These are phyloP conservation scores for Nycticebus coucang DNA, from an alignment of 2,113 vertebrate genomes.

Conservation along the genomic window DNA sequence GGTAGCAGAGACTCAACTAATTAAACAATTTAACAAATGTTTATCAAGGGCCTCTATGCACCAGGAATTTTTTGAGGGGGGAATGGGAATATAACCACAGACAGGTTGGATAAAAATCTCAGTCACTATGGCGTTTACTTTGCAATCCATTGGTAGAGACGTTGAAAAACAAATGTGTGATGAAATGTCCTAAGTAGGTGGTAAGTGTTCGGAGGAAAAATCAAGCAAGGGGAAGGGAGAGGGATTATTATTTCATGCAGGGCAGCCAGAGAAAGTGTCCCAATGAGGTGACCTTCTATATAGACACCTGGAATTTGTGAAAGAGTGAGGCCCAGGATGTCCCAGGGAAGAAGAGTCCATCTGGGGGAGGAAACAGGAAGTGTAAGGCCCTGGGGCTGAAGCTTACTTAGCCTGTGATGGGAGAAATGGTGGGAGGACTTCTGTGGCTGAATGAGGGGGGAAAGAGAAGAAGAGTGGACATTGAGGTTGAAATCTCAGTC, in stretches of 20 bases:
- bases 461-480: background rate
- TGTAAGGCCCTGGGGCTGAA: background rate
- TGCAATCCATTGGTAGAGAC: background rate
- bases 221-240: background rate
- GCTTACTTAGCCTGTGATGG: background rate
- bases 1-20: constrained; percentile 13
- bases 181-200: background rate
- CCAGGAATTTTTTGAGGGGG: background rate
- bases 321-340: background rate
- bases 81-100: background rate
- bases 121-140: background rate
- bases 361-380: background rate
- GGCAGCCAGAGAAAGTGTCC: background rate
- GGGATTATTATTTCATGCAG: background rate
- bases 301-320: background rate
- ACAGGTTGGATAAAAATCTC: background rate
- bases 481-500: background rate
- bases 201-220: constrained; percentile 9
- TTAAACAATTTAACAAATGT: constrained; percentile 35
- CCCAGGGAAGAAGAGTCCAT: background rate
- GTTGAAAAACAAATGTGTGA: background rate
- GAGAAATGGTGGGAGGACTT: background rate
- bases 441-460: background rate
- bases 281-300: background rate
- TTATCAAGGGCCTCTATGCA: background rate